These are phyloP conservation scores for Luscinia megarhynchos DNA, from an alignment of 2,797 vertebrate genomes.

Conservation along the genomic window DNA sequence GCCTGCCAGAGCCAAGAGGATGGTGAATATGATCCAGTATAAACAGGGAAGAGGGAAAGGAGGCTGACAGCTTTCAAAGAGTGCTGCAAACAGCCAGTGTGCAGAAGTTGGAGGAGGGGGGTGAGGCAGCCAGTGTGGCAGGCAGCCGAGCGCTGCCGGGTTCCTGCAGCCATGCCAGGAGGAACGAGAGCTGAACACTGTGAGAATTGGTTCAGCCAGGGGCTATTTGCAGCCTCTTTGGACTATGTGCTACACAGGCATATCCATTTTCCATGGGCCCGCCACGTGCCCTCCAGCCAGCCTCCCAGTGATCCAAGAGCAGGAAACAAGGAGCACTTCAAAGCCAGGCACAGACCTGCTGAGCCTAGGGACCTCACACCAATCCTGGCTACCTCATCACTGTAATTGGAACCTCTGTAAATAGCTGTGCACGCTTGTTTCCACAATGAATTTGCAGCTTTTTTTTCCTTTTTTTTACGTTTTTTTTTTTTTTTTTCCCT, in stretches of 20 bases:
- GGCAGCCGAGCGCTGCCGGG: accelerated
- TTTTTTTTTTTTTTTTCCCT: no score
- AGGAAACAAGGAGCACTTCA: background rate
- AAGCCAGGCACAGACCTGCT: background rate
- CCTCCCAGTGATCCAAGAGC: background rate
- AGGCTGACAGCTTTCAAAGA: background rate
- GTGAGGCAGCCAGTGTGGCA: background rate
- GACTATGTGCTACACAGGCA: background rate
- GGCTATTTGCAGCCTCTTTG: background rate
- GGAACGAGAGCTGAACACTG: accelerated
- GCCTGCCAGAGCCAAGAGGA: background rate
- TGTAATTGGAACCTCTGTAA: background rate
- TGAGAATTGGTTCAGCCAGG: background rate
- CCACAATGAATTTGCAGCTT: background rate
- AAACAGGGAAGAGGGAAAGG: slow-evolving; percentile 15
- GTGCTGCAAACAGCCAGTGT: background rate
- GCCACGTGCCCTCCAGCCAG: background rate
- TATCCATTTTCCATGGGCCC: background rate
- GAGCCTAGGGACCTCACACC: background rate
- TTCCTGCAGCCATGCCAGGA: background rate
- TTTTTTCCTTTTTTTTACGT: no score
- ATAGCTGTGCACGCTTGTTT: background rate
- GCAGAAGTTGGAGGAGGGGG: background rate
- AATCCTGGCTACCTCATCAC: background rate
- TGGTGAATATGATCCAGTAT: slow-evolving; percentile 11